These are phyloP conservation scores for Tachina grossa DNA, from an alignment of 2,888 invertebrate species.

Conservation along the genomic window DNA sequence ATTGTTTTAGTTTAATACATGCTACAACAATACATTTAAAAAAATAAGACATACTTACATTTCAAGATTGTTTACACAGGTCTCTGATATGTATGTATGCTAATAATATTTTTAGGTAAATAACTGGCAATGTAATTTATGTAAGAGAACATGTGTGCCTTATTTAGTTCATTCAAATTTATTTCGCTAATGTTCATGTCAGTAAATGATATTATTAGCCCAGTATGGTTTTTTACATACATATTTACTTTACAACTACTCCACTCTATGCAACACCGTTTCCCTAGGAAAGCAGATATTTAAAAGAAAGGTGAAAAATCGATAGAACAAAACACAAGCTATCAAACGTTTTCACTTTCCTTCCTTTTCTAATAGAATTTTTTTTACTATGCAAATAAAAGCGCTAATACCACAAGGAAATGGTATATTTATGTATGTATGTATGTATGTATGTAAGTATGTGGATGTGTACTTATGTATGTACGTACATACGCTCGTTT, in stretches of 20 bases:
- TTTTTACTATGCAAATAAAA: neutral
- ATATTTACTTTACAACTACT: slow-evolving; percentile 1
- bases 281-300: neutral
- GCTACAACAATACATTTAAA: no score
- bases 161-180: slow-evolving; percentile 33
- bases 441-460: no score
- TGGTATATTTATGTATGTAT: neutral
- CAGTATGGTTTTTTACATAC: no score
- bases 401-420: neutral
- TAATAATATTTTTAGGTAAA: neutral
- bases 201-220: slow-evolving; percentile 38
- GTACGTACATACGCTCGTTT: no score
- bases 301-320: neutral
- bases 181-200: slow-evolving; percentile 42
- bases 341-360: neutral
- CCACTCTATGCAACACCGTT: slow-evolving; percentile 29
- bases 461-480: no score
- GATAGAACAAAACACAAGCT: neutral
- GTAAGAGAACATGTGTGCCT: slow-evolving; percentile 13
- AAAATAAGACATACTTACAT: no score
- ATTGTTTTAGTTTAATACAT: no score
- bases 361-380: neutral
- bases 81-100: no score
- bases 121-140: neutral
- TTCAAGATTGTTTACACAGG: no score